A percentile compares a stretch with the other conserved stretches of the same genome.
phyloP scores from a whole-genome alignment of 2,888 invertebrate genomes.

The Germaria angustata region DNA sequence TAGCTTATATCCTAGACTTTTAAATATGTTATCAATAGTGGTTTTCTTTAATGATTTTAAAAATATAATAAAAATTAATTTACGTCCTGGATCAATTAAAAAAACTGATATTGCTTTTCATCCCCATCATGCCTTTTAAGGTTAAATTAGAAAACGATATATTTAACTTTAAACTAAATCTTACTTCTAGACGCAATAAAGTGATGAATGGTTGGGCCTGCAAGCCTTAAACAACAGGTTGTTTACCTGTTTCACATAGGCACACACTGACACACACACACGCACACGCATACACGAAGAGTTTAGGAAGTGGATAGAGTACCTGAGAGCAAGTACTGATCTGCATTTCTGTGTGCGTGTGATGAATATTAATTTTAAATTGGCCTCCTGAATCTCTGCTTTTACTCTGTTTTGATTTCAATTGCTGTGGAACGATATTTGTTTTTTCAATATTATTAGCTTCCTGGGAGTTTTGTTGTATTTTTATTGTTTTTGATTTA shows the following conservation, averaged over 20 bases:
- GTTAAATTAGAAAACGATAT: not conserved
- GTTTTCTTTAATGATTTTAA: no score
- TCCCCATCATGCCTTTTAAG: not conserved
- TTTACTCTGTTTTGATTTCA: slow-evolving; percentile 6
- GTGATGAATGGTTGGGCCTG: not conserved
- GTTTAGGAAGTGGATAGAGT: not conserved
- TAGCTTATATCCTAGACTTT: no score
- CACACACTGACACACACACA: no score
- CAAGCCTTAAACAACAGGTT: slow-evolving; percentile 21
- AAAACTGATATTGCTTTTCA: not conserved
- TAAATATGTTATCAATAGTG: no score
- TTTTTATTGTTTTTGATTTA: not conserved
- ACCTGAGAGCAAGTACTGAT: slow-evolving; percentile 3
- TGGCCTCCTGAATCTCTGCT: not conserved
- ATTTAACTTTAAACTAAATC: not conserved
- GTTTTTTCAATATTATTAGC: not conserved
- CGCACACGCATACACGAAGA: no score
- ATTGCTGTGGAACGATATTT: not conserved
- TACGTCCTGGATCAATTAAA: no score
- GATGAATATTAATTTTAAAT: not conserved
- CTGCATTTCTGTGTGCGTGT: slow-evolving; percentile 3
- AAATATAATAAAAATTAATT: no score
- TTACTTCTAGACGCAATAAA: not conserved
- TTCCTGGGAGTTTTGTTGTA: not conserved
- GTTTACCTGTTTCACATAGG: slow-evolving; percentile 13